Evolutionary conservation across 1,140 invertebrate genomes (phyloP).

Genomic region (Anagrus nilaparvatae): DNA sequence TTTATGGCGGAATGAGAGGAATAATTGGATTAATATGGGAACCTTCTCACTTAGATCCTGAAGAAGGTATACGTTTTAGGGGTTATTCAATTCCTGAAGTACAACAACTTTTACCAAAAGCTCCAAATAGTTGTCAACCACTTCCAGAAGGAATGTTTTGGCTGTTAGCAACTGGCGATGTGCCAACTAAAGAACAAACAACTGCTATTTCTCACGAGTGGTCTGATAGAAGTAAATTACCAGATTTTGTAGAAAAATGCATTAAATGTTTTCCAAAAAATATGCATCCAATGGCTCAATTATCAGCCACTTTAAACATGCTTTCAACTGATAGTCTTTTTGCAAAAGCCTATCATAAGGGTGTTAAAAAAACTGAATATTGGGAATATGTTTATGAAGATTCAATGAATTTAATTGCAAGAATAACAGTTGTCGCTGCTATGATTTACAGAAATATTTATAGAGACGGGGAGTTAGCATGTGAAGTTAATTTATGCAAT

Average conservation of each 20-base stretch:
- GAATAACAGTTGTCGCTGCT: slow-evolving; percentile 87
- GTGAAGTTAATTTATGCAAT: slow-evolving; percentile 76
- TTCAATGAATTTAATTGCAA: slow-evolving; percentile 92
- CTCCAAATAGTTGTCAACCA: slow-evolving; percentile 73
- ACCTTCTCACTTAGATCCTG: slow-evolving; percentile 88
- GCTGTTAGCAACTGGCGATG: slow-evolving; percentile 85
- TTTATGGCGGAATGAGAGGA: slow-evolving; percentile 96
- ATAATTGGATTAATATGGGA: slow-evolving; percentile 92
- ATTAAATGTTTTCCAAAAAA: slow-evolving; percentile 91
- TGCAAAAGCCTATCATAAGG: slow-evolving; percentile 79
- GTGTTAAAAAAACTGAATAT: slow-evolving; percentile 76
- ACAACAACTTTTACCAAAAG: slow-evolving; percentile 82
- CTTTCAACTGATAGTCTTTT: slow-evolving; percentile 92
- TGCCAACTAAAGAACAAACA: slow-evolving; percentile 75
- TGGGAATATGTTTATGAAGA: slow-evolving; percentile 93
- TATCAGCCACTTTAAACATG: slow-evolving; percentile 83
- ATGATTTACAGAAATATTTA: slow-evolving; percentile 63
- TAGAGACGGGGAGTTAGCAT: slow-evolving; percentile 70
- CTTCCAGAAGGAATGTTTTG: slow-evolving; percentile 94
- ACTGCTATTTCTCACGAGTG: slow-evolving; percentile 82
- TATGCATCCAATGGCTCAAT: slow-evolving; percentile 94
- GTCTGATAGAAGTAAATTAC: slow-evolving; percentile 80
- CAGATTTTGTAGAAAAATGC: slow-evolving; percentile 87
- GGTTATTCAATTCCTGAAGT: slow-evolving; percentile 93
- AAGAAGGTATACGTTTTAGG: slow-evolving; percentile 93